Conservation (phyloP, 53 echinoderm and acorn worm genomes). For the Hippasteria phrygiana region DNA sequence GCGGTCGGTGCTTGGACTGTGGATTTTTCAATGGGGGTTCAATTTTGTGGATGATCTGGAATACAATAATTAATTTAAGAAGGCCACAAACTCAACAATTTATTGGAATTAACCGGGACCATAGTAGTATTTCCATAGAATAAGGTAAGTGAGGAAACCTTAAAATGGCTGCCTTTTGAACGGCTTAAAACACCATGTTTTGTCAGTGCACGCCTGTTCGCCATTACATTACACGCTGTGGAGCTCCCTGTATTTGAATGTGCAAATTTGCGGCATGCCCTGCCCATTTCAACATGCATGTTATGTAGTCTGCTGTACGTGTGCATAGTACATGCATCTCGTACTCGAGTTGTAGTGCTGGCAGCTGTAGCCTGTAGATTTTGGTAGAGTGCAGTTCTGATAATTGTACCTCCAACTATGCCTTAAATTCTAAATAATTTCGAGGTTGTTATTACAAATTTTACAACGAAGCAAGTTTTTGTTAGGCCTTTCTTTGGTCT, state of each 20-base stretch:
- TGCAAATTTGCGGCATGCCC: slow-evolving; percentile 45
- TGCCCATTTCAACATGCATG: slow-evolving; percentile 26
- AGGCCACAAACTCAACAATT: slow-evolving; percentile 53
- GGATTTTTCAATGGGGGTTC: slow-evolving; percentile 64
- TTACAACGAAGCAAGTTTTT: too few species aligned
- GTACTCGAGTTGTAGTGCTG: not conserved
- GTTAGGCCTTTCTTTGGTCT: too few species aligned
- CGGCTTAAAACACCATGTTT: slow-evolving; percentile 21
- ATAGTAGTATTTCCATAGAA: slow-evolving; percentile 40
- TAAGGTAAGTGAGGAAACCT: slow-evolving; percentile 43
- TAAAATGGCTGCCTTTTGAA: not conserved
- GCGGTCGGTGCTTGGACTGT: slow-evolving; percentile 65
- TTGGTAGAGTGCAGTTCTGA: too few species aligned
- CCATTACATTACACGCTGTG: slow-evolving; percentile 33
- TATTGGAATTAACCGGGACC: slow-evolving; percentile 48
- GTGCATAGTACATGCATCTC: not conserved
- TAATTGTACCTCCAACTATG: too few species aligned
- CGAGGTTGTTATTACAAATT: too few species aligned
- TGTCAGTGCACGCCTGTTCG: not conserved
- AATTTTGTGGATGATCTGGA: slow-evolving; percentile 52
- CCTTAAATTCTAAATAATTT: too few species aligned
- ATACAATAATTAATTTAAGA: slow-evolving; percentile 58
- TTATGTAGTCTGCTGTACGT: not conserved
- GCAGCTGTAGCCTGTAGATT: too few species aligned
- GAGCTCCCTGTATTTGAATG: slow-evolving; percentile 24